Conservation (phyloP, 2,888 invertebrate genomes). For the Cryptus armator region DNA sequence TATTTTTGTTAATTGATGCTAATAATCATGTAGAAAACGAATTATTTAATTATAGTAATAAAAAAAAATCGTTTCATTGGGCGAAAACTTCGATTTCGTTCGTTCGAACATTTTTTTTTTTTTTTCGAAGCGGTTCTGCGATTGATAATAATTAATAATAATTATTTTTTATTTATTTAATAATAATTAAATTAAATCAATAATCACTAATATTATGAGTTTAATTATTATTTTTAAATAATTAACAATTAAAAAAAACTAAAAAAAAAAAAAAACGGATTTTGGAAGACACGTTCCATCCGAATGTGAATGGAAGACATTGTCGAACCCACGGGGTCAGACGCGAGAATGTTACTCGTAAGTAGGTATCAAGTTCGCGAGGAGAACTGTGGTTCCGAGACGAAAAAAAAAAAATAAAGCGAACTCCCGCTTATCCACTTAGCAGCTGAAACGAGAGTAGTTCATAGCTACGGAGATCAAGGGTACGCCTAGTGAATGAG, state of each 20-base stretch:
- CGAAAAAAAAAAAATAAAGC: conserved; percentile 18
- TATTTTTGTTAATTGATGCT: no score
- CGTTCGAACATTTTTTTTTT: no score
- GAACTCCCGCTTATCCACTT: conserved; percentile 41
- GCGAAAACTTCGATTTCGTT: no score
- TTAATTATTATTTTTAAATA: not conserved
- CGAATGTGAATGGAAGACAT: conserved; percentile 30
- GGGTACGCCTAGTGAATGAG: conserved; percentile 34
- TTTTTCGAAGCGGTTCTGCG: no score
- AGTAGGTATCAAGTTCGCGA: conserved; percentile 43
- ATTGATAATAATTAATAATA: no score
- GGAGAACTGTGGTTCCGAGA: conserved; percentile 15
- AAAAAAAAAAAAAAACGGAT: not conserved
- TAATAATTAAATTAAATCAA: no score
- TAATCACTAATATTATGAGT: no score
- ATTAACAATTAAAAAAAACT: not conserved
- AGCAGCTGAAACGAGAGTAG: conserved; percentile 28
- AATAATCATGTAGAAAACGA: no score
- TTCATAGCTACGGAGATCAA: conserved; percentile 30
- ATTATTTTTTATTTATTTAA: no score
- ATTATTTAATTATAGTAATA: no score
- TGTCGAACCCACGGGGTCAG: conserved; percentile 1
- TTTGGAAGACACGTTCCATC: conserved; percentile 2
- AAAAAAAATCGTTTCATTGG: no score
- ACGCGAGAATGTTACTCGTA: not conserved